Evolutionary conservation across 2,797 vertebrate species (phyloP), one percentile per base, ranked within the genome.

Genomic region (Eulemur rubriventer): DNA sequence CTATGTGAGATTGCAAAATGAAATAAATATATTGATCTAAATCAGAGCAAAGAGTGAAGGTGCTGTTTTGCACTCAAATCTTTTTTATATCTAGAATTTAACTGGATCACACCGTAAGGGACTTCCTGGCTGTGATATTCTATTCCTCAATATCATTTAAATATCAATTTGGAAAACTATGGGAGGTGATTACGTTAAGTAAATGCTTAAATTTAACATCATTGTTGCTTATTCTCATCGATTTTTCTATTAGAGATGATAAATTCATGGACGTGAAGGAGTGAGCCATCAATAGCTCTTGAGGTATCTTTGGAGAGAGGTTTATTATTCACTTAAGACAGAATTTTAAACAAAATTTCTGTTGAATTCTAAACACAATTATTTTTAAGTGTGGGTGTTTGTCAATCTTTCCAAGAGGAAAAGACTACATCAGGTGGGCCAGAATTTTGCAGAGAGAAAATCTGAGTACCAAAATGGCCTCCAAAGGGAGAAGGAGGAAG

Each of bases 181-280:
- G 8, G 14, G 10, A 59, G 24, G 57, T 59, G 24, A 59, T 12
- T 24, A 57, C 10, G 22, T 26, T 59, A 89, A 63, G n/a, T 35
- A 97, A 92, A 61, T 73, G 46, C 61, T 90, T 69, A 97, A 78
- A 83, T 48, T 87, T n/a, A 87, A 10, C 46, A 82, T 70, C 24
- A 73, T 3, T 48, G 11, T 83, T 86, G 35, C 35, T 52, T 83
- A 57, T 50, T 65, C 22, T 46, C 22, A 13, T 35, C 43, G 24
- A 3, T 69, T 75, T 55, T 85, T 73, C n/a, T 85, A 70, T 82
- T 33, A 52, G 14, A 48, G 59, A 55, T 92, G 59, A 63, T 43
- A 90, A 65, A 78, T 35, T 55, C 73, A 41, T 84, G 28, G 1
- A 67, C 38, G 30, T 86, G 24, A 86, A 86, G 35, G 72, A 82